These are phyloP conservation scores for Spodoptera litura DNA, from an alignment of 1,140 invertebrate genomes.

Conservation along the genomic window DNA sequence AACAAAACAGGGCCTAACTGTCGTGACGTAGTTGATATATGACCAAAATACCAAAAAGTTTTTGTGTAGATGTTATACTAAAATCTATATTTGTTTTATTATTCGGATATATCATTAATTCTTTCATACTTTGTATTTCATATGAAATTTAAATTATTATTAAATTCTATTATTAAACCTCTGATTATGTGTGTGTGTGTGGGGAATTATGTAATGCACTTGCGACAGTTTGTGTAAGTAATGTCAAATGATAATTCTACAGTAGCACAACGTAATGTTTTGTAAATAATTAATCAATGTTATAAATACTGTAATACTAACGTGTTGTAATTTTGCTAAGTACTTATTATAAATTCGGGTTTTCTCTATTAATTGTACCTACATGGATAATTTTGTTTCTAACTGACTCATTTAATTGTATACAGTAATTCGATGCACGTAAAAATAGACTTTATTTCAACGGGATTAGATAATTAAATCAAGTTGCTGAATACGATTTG, in stretches of 20 bases:
- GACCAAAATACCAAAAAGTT: conserved; percentile 83
- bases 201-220: conserved; percentile 13
- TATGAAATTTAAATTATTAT: conserved; percentile 23
- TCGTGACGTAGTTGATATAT: conserved; percentile 70
- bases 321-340: conserved; percentile 59
- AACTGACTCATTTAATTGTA: background rate
- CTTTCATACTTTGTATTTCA: conserved; percentile 39
- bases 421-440: background rate
- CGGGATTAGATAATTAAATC: too few species aligned
- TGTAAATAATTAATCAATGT: conserved; percentile 57
- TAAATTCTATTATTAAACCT: conserved; percentile 38
- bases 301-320: conserved; percentile 53
- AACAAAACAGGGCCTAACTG: conserved; percentile 73
- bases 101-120: conserved; percentile 36
- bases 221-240: conserved; percentile 21
- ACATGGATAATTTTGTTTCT: conserved; percentile 27
- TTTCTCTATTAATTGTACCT: conserved; percentile 44
- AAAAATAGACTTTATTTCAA: background rate
- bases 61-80: conserved; percentile 71
- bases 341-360: conserved; percentile 59
- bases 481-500: too few species aligned
- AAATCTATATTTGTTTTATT: conserved; percentile 64
- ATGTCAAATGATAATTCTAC: conserved; percentile 6
- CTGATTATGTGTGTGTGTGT: conserved; percentile 28
- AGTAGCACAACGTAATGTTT: conserved; percentile 51